Evolutionary conservation across 2,113 vertebrate species (phyloP).

Genomic region (Neodon shergylaensis): DNA sequence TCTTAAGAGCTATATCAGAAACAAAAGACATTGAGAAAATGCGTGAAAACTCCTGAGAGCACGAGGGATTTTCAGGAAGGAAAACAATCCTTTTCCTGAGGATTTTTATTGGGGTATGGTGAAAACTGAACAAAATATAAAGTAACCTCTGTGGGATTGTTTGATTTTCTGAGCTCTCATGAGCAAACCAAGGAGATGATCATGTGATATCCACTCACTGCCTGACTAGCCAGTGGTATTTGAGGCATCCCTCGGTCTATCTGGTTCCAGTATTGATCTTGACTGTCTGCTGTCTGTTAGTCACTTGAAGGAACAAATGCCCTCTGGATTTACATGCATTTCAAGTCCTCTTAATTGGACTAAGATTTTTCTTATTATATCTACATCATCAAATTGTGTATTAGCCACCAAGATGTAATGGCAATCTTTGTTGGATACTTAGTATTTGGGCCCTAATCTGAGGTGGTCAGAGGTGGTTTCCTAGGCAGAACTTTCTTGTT

Average conservation of each 20-base stretch:
- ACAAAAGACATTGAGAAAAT: neutral
- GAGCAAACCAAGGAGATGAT: neutral
- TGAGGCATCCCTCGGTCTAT: neutral
- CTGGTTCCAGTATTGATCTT: neutral
- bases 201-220: neutral
- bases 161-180: neutral
- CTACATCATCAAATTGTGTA: neutral
- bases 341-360: neutral
- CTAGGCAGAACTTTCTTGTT: neutral
- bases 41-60: neutral
- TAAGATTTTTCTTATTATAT: no score
- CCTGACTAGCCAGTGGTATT: neutral
- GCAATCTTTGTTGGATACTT: no score
- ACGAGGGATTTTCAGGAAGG: neutral
- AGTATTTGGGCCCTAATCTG: neutral
- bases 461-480: neutral
- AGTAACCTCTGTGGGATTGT: neutral
- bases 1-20: neutral
- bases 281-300: neutral
- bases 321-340: neutral
- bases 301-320: neutral
- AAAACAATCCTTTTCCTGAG: neutral
- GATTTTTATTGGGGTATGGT: accelerated
- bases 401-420: neutral
- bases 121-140: neutral